Conservation (phyloP, 2,888 invertebrate species). For the Pammene fasciana region DNA sequence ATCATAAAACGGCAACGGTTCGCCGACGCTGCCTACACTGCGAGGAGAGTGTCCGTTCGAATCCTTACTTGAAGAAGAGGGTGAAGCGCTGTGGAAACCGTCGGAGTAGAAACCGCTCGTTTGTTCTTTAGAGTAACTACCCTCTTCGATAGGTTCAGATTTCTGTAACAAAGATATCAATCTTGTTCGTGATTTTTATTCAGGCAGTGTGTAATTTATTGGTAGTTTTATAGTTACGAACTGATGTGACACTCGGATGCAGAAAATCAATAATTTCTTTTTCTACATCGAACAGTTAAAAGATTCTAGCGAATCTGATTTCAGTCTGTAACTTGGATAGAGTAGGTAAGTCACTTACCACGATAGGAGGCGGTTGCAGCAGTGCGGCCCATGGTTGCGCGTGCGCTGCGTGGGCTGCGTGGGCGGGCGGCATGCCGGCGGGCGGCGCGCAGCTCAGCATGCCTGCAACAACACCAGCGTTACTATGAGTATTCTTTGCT, state of each 20-base stretch:
- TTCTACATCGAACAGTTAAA: too few relatives aligned
- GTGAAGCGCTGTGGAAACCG: slow-evolving; percentile 84
- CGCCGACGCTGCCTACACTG: slow-evolving; percentile 73
- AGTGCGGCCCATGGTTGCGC: slow-evolving; percentile 67
- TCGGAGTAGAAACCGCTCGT: slow-evolving; percentile 85
- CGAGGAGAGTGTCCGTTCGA: slow-evolving; percentile 78
- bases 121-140: slow-evolving; percentile 80
- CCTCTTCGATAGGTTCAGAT: slow-evolving; percentile 79
- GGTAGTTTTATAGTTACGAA: neutral
- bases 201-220: neutral
- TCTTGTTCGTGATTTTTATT: neutral
- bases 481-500: neutral
- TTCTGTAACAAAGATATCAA: slow-evolving; percentile 74
- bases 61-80: slow-evolving; percentile 82
- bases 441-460: slow-evolving; percentile 78
- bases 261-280: too few relatives aligned
- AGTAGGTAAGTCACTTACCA: slow-evolving; percentile 54
- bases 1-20: slow-evolving; percentile 72
- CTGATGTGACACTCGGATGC: neutral
- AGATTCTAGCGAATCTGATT: too few relatives aligned
- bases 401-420: slow-evolving; percentile 63
- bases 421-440: slow-evolving; percentile 77
- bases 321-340: too few relatives aligned
- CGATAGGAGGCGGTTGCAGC: slow-evolving; percentile 64
- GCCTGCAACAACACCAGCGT: slow-evolving; percentile 50